phyloP scores from a whole-genome alignment of 1,140 invertebrate genomes.

The Bombus waltoni region DNA sequence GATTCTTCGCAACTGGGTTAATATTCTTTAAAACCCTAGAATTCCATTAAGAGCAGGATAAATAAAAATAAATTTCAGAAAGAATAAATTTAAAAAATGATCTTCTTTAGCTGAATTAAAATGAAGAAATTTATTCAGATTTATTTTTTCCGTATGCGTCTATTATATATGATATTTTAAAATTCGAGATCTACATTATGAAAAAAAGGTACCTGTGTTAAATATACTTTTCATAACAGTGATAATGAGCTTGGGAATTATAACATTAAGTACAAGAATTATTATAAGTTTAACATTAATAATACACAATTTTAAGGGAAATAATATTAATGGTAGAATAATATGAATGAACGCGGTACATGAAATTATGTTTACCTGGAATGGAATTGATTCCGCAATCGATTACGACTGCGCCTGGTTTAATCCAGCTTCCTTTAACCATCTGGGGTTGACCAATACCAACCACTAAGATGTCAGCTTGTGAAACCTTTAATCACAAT shows the following conservation, averaged over 20 bases:
- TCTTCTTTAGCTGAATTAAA: no score
- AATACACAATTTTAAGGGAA: background rate
- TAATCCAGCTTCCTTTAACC: slow-evolving; percentile 98
- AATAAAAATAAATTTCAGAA: no score
- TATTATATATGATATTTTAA: background rate
- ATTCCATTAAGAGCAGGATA: no score
- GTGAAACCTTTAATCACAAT: slow-evolving; percentile 69
- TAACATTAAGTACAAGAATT: slow-evolving; percentile 4
- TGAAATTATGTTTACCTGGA: slow-evolving; percentile 86
- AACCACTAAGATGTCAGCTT: slow-evolving; percentile 98
- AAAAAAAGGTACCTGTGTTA: background rate
- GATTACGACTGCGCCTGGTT: slow-evolving; percentile 99
- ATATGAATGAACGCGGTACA: background rate
- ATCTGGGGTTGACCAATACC: slow-evolving; percentile 96
- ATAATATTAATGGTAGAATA: background rate
- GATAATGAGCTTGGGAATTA: background rate
- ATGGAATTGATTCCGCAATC: slow-evolving; percentile 99
- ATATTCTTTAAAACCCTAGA: no score
- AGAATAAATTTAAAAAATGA: no score
- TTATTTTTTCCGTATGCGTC: background rate
- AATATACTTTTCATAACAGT: background rate
- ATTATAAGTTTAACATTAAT: background rate
- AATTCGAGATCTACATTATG: background rate
- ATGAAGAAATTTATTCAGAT: no score
- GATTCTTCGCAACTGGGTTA: no score